Evolutionary conservation across 1,140 invertebrate species (phyloP).

Genomic region (Drosophila arizonae): DNA sequence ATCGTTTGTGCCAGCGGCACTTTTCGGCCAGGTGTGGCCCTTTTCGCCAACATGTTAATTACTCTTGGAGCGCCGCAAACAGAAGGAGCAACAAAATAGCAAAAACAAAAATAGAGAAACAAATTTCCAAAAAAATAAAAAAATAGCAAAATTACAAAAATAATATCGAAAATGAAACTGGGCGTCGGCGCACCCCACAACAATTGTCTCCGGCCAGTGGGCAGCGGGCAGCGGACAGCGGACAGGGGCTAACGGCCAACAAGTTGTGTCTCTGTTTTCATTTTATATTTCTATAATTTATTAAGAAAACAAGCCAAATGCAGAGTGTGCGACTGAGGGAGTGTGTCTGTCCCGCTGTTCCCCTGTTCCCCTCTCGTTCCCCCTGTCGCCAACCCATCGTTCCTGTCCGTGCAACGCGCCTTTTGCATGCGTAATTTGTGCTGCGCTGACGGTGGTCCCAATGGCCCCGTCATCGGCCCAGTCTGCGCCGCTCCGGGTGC

Average conservation of each 20-base stretch:
- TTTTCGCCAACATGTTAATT: conserved; percentile 74
- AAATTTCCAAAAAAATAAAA: conserved; percentile 29
- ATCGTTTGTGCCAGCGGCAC: conserved; percentile 53
- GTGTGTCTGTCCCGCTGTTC: conserved; percentile 9
- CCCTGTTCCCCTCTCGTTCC: neutral
- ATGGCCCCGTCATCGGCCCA: conserved; percentile 30
- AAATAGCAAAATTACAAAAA: conserved; percentile 30
- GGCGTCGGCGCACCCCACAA: conserved; percentile 41
- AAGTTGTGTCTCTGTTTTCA: conserved; percentile 49
- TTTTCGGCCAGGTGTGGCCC: conserved; percentile 75
- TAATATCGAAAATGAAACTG: conserved; percentile 26
- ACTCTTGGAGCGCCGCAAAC: conserved; percentile 26
- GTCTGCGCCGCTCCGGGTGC: conserved; percentile 30
- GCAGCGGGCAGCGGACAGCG: conserved; percentile 25
- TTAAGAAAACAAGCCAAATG: conserved; percentile 67
- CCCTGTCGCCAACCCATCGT: conserved; percentile 1
- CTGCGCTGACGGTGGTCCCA: conserved; percentile 60
- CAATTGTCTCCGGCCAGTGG: conserved; percentile 9
- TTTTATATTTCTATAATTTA: conserved; percentile 55
- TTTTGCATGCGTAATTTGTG: conserved; percentile 72
- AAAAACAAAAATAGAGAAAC: conserved; percentile 11
- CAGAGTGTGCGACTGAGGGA: conserved; percentile 46
- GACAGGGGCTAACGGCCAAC: conserved; percentile 50
- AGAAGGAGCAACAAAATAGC: conserved; percentile 15
- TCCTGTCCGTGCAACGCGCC: conserved; percentile 66